Percentiles rank a stretch among this genome's conserved stretches.
These are phyloP conservation scores for Pseudochaenichthys georgianus DNA, from an alignment of 2,797 vertebrate species.

Conservation along the genomic window DNA sequence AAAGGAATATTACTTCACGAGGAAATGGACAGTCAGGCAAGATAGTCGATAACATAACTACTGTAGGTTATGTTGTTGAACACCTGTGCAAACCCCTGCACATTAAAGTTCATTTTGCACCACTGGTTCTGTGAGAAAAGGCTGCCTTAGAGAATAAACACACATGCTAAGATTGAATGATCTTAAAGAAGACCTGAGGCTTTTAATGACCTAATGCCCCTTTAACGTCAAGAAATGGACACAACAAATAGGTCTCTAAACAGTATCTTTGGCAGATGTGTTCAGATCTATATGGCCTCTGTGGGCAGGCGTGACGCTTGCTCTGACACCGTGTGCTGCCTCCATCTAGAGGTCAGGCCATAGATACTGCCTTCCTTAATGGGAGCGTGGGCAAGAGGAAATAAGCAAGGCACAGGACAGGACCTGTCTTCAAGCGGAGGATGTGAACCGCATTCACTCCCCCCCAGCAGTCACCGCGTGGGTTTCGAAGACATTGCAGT, in stretches of 20 bases:
- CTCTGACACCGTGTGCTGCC: constrained; percentile 47
- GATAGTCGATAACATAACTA: constrained; percentile 16
- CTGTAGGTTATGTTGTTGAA: constrained; percentile 6
- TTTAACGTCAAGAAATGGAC: constrained; percentile 18
- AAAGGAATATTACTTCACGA: constrained; percentile 47
- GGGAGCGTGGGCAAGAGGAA: constrained; percentile 61
- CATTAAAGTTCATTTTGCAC: constrained; percentile 22
- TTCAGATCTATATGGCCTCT: constrained; percentile 30
- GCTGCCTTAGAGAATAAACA: constrained; percentile 13
- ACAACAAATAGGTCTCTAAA: constrained; percentile 15
- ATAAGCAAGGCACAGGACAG: constrained; percentile 44
- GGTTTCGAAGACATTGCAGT: constrained; percentile 29
- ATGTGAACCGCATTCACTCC: constrained; percentile 30
- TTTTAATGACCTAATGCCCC: constrained; percentile 22
- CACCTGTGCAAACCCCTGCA: constrained; percentile 37
- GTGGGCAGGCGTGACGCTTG: constrained; percentile 47
- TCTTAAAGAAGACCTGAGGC: constrained; percentile 17
- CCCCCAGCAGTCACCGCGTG: constrained; percentile 33
- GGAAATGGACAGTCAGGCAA: constrained; percentile 22
- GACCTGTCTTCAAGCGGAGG: constrained; percentile 58
- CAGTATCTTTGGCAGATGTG: constrained; percentile 5
- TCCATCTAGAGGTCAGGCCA: constrained; percentile 69
- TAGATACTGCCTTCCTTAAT: constrained; percentile 39
- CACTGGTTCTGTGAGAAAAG: constrained; percentile 10
- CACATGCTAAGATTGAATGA: constrained; percentile 28